Evolutionary conservation across 2,797 vertebrate genomes (phyloP).

Genomic region (Notolabrus celidotus): DNA sequence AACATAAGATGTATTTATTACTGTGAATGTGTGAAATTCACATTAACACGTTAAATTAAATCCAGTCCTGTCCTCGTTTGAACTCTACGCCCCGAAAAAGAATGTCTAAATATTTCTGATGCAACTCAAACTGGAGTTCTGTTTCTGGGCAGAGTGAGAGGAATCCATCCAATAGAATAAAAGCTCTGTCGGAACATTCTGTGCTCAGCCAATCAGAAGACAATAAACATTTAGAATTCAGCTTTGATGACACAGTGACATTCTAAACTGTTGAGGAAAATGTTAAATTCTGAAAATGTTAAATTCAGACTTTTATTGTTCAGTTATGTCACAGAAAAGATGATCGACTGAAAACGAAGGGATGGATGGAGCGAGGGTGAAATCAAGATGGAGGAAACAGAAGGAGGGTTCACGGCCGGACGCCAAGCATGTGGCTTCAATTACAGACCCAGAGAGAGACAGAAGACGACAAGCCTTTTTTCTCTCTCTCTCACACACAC

Average conservation of each 20-base stretch:
- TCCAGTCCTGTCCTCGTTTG: slow-evolving; percentile 2
- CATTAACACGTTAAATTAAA: background rate
- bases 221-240: slow-evolving; percentile 14
- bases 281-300: background rate
- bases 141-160: slow-evolving; percentile 19
- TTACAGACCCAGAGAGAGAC: slow-evolving; percentile 53
- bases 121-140: slow-evolving; percentile 14
- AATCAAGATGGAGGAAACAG: slow-evolving; percentile 52
- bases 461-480: background rate
- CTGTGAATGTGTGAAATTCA: background rate
- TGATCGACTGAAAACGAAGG: background rate
- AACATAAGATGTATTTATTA: background rate
- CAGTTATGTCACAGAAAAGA: background rate
- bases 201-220: slow-evolving; percentile 28
- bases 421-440: slow-evolving; percentile 69
- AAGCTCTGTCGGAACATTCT: background rate
- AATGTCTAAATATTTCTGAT: slow-evolving; percentile 9
- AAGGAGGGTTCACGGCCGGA: slow-evolving; percentile 22
- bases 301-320: background rate
- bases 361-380: slow-evolving; percentile 41
- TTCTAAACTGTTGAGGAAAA: background rate
- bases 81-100: slow-evolving; percentile 2
- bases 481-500: background rate
- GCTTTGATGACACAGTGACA: background rate
- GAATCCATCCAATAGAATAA: slow-evolving; percentile 18